A percentile compares a stretch with the other conserved stretches of the same genome.
Evolutionary conservation across 2,888 invertebrate genomes (phyloP).

Genomic region (Pelosia muscerda): DNA sequence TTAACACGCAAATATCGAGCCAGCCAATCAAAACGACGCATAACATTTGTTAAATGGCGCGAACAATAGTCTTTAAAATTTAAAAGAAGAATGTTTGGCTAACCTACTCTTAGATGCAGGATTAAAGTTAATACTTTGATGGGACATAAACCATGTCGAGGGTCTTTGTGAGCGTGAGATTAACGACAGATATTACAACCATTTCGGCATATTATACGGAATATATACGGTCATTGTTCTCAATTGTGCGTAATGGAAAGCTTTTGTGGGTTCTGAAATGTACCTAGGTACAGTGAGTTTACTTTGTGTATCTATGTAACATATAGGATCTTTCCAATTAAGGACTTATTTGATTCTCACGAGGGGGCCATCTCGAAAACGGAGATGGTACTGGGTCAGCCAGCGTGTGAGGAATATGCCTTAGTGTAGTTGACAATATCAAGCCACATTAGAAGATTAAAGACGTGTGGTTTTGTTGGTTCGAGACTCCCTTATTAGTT

Average conservation of each 20-base stretch:
- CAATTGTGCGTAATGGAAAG: conserved; percentile 22
- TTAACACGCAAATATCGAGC: no score
- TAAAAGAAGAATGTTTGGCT: conserved; percentile 3
- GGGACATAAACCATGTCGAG: conserved; percentile 51
- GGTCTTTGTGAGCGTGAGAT: conserved; percentile 32
- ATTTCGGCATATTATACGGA: conserved; percentile 26
- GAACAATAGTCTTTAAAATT: neutral
- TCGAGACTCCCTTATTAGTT: no score
- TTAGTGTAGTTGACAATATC: no score
- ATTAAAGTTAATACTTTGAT: conserved; percentile 39
- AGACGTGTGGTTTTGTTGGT: no score
- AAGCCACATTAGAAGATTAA: no score
- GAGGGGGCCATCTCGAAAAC: no score
- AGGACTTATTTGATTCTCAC: neutral
- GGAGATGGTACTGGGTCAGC: no score
- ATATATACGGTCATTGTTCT: conserved; percentile 35
- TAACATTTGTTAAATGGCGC: conserved; percentile 2
- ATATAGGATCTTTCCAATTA: neutral
- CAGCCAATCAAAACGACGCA: neutral
- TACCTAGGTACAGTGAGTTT: neutral
- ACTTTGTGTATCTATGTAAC: neutral
- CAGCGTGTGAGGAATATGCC: no score
- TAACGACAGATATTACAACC: conserved; percentile 35
- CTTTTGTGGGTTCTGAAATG: conserved; percentile 8
- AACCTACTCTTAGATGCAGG: conserved; percentile 6